Conservation (phyloP, 92 coral and sea anemone species). For the Metridium senile region DNA sequence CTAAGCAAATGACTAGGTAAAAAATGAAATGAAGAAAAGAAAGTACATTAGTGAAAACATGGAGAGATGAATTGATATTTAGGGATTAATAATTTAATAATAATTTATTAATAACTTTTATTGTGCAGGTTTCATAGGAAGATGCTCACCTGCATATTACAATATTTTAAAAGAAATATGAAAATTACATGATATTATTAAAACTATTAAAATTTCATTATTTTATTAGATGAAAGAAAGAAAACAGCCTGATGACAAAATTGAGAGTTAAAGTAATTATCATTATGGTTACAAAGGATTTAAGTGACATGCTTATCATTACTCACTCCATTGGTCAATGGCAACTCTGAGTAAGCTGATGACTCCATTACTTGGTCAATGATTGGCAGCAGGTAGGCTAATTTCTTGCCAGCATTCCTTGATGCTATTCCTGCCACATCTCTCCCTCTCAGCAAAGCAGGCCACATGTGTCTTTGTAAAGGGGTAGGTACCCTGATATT, state of each 20-base stretch:
- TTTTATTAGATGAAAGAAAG: too few relatives aligned
- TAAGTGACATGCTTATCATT: neutral
- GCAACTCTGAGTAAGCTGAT: slow-evolving; percentile 69
- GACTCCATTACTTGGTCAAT: slow-evolving; percentile 70
- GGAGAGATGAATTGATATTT: neutral
- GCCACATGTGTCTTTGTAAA: slow-evolving; percentile 84
- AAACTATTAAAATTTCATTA: too few relatives aligned
- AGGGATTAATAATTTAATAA: neutral
- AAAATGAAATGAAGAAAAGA: slow-evolving; percentile 10
- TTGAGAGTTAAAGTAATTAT: too few relatives aligned
- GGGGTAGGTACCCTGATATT: slow-evolving; percentile 55
- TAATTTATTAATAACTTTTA: too few relatives aligned
- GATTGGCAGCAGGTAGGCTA: slow-evolving; percentile 81
- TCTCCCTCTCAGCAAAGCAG: slow-evolving; percentile 90
- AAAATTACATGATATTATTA: too few relatives aligned
- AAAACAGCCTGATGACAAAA: too few relatives aligned
- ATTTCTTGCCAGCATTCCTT: slow-evolving; percentile 41
- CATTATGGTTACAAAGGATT: too few relatives aligned
- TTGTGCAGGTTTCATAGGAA: too few relatives aligned
- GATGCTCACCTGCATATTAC: too few relatives aligned
- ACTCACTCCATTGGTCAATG: slow-evolving; percentile 86
- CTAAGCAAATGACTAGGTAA: too few relatives aligned
- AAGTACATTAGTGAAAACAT: neutral
- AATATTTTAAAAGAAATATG: too few relatives aligned
- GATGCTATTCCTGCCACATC: slow-evolving; percentile 86